Conservation (phyloP, 2,888 invertebrate species). For the Nebria salina region DNA sequence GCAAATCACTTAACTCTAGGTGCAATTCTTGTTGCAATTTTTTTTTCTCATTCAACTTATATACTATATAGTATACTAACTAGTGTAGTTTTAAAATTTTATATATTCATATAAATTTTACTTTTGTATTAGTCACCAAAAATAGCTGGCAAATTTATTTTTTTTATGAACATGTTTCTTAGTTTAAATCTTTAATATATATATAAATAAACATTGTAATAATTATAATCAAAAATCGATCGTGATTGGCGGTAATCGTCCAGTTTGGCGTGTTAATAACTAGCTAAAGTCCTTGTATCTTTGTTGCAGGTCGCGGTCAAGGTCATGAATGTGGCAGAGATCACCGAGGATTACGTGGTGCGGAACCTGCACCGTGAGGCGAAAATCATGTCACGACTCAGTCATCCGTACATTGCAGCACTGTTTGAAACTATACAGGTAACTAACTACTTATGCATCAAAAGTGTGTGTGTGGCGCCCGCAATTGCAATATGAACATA, state of each 20-base stretch:
- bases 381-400: slow-evolving; percentile 73
- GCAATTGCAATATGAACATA: slow-evolving; percentile 9
- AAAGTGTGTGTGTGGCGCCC: neutral
- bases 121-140: too few relatives aligned
- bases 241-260: neutral
- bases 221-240: neutral
- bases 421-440: slow-evolving; percentile 76
- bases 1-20: slow-evolving; percentile 41
- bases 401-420: slow-evolving; percentile 77
- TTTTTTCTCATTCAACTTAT: slow-evolving; percentile 28
- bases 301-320: slow-evolving; percentile 75
- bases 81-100: too few relatives aligned
- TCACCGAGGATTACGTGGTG: slow-evolving; percentile 78
- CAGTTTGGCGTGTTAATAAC: neutral
- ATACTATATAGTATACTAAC: slow-evolving; percentile 25
- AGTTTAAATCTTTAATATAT: neutral
- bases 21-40: slow-evolving; percentile 41
- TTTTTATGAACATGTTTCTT: too few relatives aligned
- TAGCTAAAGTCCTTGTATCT: slow-evolving; percentile 27
- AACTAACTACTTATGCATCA: too few relatives aligned
- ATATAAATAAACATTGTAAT: neutral
- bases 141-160: too few relatives aligned
- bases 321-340: slow-evolving; percentile 75
- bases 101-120: too few relatives aligned
- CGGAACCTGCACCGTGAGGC: slow-evolving; percentile 79